Base-by-base conservation (phyloP, 2,113 vertebrate genomes). In the Chunga burmeisteri region DNA sequence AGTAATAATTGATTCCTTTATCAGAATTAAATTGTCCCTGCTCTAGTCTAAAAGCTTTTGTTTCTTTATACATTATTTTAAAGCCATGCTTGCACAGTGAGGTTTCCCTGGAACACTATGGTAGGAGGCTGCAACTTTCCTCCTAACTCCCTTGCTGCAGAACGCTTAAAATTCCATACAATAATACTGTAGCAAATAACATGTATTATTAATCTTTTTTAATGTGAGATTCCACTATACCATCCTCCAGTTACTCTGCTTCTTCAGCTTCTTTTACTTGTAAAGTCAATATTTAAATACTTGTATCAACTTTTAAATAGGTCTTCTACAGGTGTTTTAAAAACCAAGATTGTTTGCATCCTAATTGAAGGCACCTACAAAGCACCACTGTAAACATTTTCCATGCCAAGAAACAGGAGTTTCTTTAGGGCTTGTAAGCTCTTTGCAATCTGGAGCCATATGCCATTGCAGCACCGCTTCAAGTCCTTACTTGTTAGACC, bases 361-460 rank as follows among this genome's bases (percentile, higher is more conserved):
- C 42, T 81, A 92, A 95, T 19, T 83, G 56, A 86, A 96, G 93
- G 81, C 72, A 97, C 94, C 94, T 95, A 96, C 90, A 95, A 71
- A 86, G 86, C 55, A 95, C 63, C 88, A 96, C 95, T 95, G 94
- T 72, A 80, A 93, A 94, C 32, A 79, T 95, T 94, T 97, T 96
- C 94, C 93, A 96, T 3, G 2, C 55, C 81, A 95, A 94, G 94
- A 94, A 96, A 87, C 88, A 70, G 70, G 78, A 90, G 42, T 73
- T 96, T 94, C 96, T 94, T 89, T 40, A 92, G 93, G 96, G 93
- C 92, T 94, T 86, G 47, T 59, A 86, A 96, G 78, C 77, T 72
- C 70, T 90, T 80, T 71, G 68, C 94, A 97, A 94, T 96, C 96
- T 96, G 95, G 83, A 95, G 90, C 94, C 93, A 96, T 97, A 97